These are phyloP conservation scores for Oikopleura dioica DNA, from an alignment of 23 tunicate species.

Conservation along the genomic window DNA sequence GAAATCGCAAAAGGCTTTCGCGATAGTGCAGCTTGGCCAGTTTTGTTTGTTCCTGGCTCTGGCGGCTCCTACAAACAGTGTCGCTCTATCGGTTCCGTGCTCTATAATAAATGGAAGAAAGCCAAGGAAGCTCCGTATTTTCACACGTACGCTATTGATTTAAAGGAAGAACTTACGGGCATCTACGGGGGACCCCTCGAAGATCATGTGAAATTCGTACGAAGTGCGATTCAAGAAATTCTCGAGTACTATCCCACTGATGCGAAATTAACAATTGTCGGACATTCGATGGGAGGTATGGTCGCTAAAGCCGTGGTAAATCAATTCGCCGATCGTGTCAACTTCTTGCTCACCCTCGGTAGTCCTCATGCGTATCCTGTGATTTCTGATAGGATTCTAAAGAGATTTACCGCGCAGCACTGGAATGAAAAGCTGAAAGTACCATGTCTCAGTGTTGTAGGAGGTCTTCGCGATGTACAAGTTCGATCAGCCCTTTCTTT, in stretches of 20 bases:
- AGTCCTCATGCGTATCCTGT: neutral
- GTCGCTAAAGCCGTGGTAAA: neutral
- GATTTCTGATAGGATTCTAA: neutral
- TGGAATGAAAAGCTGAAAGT: no score
- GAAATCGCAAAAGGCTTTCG: neutral
- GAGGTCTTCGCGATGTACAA: neutral
- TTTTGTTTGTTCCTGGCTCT: neutral
- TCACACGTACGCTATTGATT: neutral
- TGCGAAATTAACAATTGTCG: neutral
- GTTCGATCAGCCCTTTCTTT: neutral
- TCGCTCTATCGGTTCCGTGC: neutral
- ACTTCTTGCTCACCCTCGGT: neutral
- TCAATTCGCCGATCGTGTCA: neutral
- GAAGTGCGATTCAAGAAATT: neutral
- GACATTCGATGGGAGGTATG: neutral
- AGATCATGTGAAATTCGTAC: neutral
- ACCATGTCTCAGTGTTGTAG: neutral
- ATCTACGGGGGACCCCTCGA: neutral
- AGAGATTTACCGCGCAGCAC: neutral
- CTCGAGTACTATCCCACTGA: neutral
- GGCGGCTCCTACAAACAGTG: neutral
- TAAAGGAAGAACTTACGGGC: neutral
- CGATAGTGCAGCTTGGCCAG: neutral
- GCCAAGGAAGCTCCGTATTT: neutral
- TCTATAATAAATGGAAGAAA: neutral